Evolutionary conservation across 2,797 vertebrate species (phyloP), one percentile per base, ranked within the genome.

Genomic region (Uromys caudimaculatus): DNA sequence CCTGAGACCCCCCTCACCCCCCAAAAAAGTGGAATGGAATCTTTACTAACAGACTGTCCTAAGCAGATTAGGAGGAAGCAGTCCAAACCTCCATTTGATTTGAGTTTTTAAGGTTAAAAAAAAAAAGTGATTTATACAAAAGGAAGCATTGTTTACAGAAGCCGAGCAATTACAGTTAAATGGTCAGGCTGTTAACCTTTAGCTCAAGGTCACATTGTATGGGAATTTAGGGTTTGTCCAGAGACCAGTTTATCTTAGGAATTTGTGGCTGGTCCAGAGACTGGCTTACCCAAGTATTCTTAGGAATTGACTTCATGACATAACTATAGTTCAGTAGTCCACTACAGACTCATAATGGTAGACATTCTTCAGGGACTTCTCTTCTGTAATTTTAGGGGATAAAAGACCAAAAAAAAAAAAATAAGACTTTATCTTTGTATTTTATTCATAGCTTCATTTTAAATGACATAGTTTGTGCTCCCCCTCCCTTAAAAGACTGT

Each of bases 331-430:
- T 56, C 35, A 81, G 50, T 82, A 23, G 29, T 32, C 58, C 29
- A 47, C 27, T 64, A 23, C 29, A 64, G 82, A 47, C 10, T 47
- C 19, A 90, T 21, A 67, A 50, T 81, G 50, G 89, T 62, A 84
- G 41, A 94, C 84, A 95, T 87, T 19, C 94, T 89, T 58, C 27
- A 85, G 69, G 41, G 19, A 77, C n/a, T 91, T 87, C 44, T 10
- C 60, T 96, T 97, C 78, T 88, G 62, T 62, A 44, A 87, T 91
- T 91, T 23, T 24, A 76, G 10, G 54, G 79, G 71, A 79, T n/a
- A 90, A 82, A 52, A 85, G 29, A 92, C 50, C n/a, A n/a, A n/a
- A n/a, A 38, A 76, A 89, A 89, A 89, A 64, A 64, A 60, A 60
- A 2, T n/a, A 71, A n/a, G 13, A 91, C 32, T 16, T 89, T 93